Conservation (phyloP, 2,888 invertebrate genomes). For the Leptinotarsa juncta region DNA sequence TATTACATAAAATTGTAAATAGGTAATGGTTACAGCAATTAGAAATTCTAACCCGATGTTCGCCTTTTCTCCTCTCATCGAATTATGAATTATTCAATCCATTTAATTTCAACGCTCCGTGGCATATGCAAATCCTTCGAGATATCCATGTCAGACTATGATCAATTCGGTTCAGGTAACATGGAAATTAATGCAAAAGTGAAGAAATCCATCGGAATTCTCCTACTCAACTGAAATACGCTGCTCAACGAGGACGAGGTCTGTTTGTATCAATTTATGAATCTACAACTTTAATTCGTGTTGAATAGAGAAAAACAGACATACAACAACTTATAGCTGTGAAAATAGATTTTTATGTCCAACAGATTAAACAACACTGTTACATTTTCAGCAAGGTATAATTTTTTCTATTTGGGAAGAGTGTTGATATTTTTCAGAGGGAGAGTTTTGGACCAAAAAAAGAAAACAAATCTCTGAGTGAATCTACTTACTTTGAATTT, state of each 20-base stretch:
- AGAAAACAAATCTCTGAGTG: too few relatives aligned
- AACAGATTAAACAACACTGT: too few relatives aligned
- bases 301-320: too few relatives aligned
- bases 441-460: too few relatives aligned
- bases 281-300: too few relatives aligned
- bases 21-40: slow-evolving; percentile 23
- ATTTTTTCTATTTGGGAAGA: too few relatives aligned
- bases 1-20: slow-evolving; percentile 15
- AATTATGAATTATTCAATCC: slow-evolving; percentile 22
- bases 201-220: background rate
- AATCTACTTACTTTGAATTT: too few relatives aligned
- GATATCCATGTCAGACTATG: background rate
- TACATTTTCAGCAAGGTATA: too few relatives aligned
- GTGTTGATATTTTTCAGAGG: too few relatives aligned
- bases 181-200: slow-evolving; percentile 16
- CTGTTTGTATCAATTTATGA: background rate
- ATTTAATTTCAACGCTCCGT: slow-evolving; percentile 15
- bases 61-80: background rate
- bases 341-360: too few relatives aligned
- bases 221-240: background rate
- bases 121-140: slow-evolving; percentile 8
- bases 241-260: background rate
- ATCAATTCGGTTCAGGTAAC: slow-evolving; percentile 11
- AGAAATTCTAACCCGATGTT: slow-evolving; percentile 4
- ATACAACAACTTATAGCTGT: too few relatives aligned